Evolutionary conservation across 2,113 vertebrate genomes (phyloP), one percentile per base, ranked within the genome.

Genomic region (Pelvicachromis taeniatus): DNA sequence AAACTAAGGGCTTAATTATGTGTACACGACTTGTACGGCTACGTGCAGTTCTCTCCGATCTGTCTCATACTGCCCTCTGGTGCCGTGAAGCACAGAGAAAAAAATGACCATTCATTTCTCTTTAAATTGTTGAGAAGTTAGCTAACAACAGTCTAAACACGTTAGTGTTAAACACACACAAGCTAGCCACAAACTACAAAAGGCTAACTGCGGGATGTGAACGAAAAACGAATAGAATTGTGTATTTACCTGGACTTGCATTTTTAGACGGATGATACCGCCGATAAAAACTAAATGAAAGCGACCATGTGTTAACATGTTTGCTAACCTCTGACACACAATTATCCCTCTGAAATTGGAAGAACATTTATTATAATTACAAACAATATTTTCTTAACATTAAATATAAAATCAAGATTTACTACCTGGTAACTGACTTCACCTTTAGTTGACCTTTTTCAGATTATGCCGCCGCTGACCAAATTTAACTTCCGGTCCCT

Each of bases 21-120:
- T 31, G 10, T 29, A 29, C 16, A 7, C 9, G 29, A 23, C 23
- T 50, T 75, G 70, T 75, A 29, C 40, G 9, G 10, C 4, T 31
- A 2, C 26, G 42, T 52, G 70, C 26, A 13, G 45, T 63, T 50
- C n/a, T 42, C 38, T 17, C 23, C 11, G 1, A 55, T 75, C 52
- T 87, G 59, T 85, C 56, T 80, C 23, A 82, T 77, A 53, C 84
- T 90, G 91, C 83, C 92, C 83, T 86, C 92, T 93, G 84, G 78
- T 48, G 91, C 6, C 55, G 35, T 19, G 59, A n/a, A 31, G 9
- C 5, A 40, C 12, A 3, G 31, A 38, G 4, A 48, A 42, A 50
- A 13, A 13, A 13, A 65, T 19, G 26, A 45, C 42, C 14, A 13
- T 6, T 9, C 11, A 23, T 23, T 50, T 73, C 14, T 73, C 23